A percentile compares a stretch with the other conserved stretches of the same genome.
phyloP scores from a whole-genome alignment of 35 echinoderm and acorn worm species.

The Diadema setosum region DNA sequence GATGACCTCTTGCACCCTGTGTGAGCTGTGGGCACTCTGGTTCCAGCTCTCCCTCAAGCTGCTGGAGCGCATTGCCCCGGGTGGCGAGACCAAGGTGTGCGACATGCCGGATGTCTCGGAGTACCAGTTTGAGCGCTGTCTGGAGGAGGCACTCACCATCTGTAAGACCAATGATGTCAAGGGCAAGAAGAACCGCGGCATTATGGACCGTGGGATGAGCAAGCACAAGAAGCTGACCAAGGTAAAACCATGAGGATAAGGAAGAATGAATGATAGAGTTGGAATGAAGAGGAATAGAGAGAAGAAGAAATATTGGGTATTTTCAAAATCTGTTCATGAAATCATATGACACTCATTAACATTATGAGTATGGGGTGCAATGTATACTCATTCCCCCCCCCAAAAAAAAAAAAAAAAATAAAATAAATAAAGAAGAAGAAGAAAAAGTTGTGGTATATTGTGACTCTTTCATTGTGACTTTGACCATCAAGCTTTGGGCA shows the following conservation, averaged over 20 bases:
- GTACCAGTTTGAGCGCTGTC: constrained; percentile 70
- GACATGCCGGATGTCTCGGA: constrained; percentile 58
- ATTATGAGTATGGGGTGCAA: too few species aligned
- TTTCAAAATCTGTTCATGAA: too few species aligned
- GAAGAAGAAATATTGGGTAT: too few species aligned
- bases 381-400: too few species aligned
- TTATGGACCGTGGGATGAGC: constrained; percentile 57
- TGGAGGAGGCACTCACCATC: constrained; percentile 65
- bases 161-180: constrained; percentile 80
- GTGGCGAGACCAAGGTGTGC: constrained; percentile 46
- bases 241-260: neutral
- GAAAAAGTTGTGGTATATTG: too few species aligned
- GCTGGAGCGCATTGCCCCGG: constrained; percentile 62
- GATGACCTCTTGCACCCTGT: constrained; percentile 46
- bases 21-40: constrained; percentile 88
- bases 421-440: too few species aligned
- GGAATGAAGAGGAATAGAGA: neutral
- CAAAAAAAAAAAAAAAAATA: too few species aligned
- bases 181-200: constrained; percentile 62
- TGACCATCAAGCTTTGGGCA: too few species aligned
- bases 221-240: constrained; percentile 66
- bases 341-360: too few species aligned
- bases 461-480: too few species aligned
- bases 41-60: constrained; percentile 85
- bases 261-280: neutral